Percentiles rank a stretch among this genome's conserved stretches.
These are phyloP conservation scores for Athalia circularis DNA, from an alignment of 2,888 invertebrate genomes.

Conservation along the genomic window DNA sequence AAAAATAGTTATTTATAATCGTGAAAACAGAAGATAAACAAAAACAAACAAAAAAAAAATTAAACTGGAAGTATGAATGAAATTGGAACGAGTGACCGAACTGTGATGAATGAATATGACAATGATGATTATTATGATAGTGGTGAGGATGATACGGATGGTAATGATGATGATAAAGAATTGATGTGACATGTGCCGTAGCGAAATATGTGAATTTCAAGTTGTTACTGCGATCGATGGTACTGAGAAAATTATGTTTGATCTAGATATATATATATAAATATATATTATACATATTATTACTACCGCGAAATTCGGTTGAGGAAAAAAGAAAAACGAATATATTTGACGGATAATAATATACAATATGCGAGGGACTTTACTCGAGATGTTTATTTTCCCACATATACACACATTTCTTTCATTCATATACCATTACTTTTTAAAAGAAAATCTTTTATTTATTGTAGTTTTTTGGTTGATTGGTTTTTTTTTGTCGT, in stretches of 20 bases:
- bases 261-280: slow-evolving; percentile 28
- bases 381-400: not conserved
- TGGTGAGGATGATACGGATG: not conserved
- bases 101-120: slow-evolving; percentile 16
- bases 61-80: not conserved
- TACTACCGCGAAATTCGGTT: slow-evolving; percentile 28
- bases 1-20: slow-evolving; percentile 66
- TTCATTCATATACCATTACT: not conserved
- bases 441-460: not conserved
- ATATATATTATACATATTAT: slow-evolving; percentile 19
- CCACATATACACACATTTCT: not conserved
- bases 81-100: not conserved
- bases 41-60: slow-evolving; percentile 35
- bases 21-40: slow-evolving; percentile 49
- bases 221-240: slow-evolving; percentile 35
- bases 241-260: slow-evolving; percentile 37
- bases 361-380: slow-evolving; percentile 11
- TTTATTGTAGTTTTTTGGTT: not conserved
- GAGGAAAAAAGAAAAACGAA: slow-evolving; percentile 19
- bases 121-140: not conserved
- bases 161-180: slow-evolving; percentile 3
- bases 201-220: slow-evolving; percentile 27
- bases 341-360: slow-evolving; percentile 22
- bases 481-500: not conserved
- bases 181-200: slow-evolving; percentile 26